A percentile compares a stretch with the other conserved stretches of the same genome.
Evolutionary conservation across 1,140 invertebrate genomes (phyloP).

Genomic region (Tachypleus tridentatus): DNA sequence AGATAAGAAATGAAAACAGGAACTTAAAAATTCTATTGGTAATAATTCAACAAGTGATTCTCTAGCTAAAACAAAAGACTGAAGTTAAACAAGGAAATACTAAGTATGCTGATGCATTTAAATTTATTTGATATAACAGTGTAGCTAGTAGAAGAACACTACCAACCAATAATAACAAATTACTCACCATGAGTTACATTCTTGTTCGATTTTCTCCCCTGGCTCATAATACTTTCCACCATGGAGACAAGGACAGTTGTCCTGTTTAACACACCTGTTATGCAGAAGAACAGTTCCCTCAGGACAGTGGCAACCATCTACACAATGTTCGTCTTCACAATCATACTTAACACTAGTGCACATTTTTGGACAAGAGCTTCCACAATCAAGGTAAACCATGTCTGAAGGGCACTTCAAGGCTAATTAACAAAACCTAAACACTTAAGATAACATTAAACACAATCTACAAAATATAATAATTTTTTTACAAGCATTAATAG

Average conservation of each 20-base stretch:
- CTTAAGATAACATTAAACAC: no score
- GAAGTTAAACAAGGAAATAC: no score
- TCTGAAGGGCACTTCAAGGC: conserved; percentile 19
- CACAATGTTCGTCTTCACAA: conserved; percentile 38
- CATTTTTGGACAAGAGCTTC: conserved; percentile 29
- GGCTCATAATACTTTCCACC: conserved; percentile 22
- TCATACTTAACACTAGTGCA: conserved; percentile 23
- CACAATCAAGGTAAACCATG: conserved; percentile 29
- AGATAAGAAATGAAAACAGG: no score
- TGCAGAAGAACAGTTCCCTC: conserved; percentile 50
- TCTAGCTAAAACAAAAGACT: no score
- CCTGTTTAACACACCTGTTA: conserved; percentile 30
- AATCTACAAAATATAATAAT: no score
- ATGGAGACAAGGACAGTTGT: conserved; percentile 30
- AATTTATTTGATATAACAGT: no score
- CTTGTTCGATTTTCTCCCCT: conserved; percentile 27
- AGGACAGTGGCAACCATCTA: conserved; percentile 78
- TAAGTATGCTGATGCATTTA: no score
- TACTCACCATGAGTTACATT: conserved; percentile 33
- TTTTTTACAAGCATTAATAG: no score
- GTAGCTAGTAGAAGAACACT: no score
- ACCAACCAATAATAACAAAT: no score
- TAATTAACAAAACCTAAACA: background rate
- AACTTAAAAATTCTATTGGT: no score
- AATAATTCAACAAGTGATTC: no score